Evolutionary conservation across 2,888 invertebrate species (phyloP).

Genomic region (Crossocerus cetratus): DNA sequence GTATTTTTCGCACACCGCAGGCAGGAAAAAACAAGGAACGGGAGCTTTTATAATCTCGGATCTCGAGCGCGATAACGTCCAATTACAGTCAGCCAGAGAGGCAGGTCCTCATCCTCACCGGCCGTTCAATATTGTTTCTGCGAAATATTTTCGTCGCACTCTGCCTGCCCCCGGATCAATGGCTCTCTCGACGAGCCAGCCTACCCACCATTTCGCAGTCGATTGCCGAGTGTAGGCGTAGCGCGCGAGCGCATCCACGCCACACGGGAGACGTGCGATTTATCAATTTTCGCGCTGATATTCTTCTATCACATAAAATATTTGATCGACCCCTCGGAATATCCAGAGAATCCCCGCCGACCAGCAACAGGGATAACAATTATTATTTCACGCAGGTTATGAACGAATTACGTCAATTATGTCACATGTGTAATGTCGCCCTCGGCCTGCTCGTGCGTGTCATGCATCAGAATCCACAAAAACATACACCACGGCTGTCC

Average conservation of each 20-base stretch:
- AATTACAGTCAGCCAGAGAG: background rate
- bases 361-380: slow-evolving; percentile 64
- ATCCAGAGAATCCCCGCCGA: slow-evolving; percentile 52
- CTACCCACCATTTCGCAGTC: background rate
- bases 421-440: slow-evolving; percentile 46
- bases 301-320: slow-evolving; percentile 58
- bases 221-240: slow-evolving; percentile 18
- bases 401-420: slow-evolving; percentile 66
- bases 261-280: slow-evolving; percentile 55
- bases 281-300: slow-evolving; percentile 61
- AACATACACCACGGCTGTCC: background rate
- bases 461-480: background rate
- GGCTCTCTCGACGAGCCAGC: slow-evolving; percentile 17
- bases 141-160: slow-evolving; percentile 31
- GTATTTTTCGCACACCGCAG: too few relatives aligned
- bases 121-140: slow-evolving; percentile 30
- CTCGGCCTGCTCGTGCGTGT: background rate
- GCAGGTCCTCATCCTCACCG: background rate
- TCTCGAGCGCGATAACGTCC: background rate
- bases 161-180: slow-evolving; percentile 32
- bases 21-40: background rate
- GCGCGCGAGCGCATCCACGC: slow-evolving; percentile 6
- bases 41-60: background rate
- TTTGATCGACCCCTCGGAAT: slow-evolving; percentile 41
- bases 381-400: slow-evolving; percentile 70